phyloP scores from a whole-genome alignment of 2,113 vertebrate genomes.

The Tylochromis polylepis region DNA sequence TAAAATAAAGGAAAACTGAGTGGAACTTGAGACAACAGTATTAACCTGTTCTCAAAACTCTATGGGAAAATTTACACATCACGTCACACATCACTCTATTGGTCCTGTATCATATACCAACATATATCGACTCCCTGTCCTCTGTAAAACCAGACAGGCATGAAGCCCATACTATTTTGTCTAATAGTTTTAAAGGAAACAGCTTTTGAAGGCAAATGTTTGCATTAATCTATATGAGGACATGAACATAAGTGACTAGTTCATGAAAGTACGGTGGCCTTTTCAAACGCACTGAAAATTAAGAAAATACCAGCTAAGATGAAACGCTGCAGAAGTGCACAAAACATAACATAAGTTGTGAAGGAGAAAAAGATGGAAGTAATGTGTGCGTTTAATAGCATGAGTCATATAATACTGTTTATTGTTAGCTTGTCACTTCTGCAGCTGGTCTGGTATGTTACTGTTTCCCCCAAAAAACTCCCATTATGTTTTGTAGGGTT shows the following conservation, averaged over 20 bases:
- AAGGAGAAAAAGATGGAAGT: too few relatives aligned
- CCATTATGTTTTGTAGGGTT: background rate
- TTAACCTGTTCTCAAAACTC: background rate
- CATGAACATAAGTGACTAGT: background rate
- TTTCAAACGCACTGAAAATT: background rate
- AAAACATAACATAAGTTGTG: too few relatives aligned
- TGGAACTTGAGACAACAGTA: background rate
- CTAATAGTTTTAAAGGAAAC: too few relatives aligned
- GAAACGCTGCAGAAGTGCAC: too few relatives aligned
- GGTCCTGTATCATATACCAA: background rate
- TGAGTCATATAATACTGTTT: background rate
- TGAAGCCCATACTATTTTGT: background rate
- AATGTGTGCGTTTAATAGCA: too few relatives aligned
- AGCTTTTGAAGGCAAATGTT: background rate
- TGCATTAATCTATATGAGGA: background rate
- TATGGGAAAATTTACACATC: background rate
- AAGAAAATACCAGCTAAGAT: too few relatives aligned
- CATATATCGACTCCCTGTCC: background rate
- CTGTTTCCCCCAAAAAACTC: background rate
- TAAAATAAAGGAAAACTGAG: background rate
- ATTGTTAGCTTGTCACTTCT: background rate
- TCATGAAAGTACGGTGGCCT: background rate
- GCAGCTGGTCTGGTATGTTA: background rate
- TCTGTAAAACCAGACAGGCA: background rate
- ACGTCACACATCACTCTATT: fast-evolving